Conservation (phyloP, 1,140 invertebrate species). For the Rhopalosiphum maidis region DNA sequence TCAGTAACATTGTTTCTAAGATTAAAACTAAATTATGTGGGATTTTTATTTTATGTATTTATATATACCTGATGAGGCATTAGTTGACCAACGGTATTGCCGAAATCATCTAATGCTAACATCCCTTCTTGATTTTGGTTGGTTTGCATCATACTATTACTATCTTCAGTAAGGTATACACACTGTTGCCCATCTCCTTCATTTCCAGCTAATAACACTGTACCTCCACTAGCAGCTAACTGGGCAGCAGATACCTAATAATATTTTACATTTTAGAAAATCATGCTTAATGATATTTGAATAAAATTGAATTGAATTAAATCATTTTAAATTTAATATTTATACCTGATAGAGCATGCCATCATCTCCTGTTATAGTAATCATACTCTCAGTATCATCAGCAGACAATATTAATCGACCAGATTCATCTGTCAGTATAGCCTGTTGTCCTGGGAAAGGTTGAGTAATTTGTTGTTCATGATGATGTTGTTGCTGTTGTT, state of each 20-base stretch:
- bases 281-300: too few relatives aligned
- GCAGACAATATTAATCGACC: slow-evolving; percentile 54
- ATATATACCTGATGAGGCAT: slow-evolving; percentile 64
- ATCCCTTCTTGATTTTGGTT: slow-evolving; percentile 63
- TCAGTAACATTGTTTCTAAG: background rate
- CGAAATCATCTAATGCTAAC: slow-evolving; percentile 68
- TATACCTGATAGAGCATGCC: slow-evolving; percentile 69
- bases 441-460: slow-evolving; percentile 20
- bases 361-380: slow-evolving; percentile 67
- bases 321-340: background rate
- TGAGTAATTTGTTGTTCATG: slow-evolving; percentile 26
- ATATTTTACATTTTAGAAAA: background rate
- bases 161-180: slow-evolving; percentile 71
- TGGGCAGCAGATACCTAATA: slow-evolving; percentile 66
- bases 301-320: background rate
- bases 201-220: slow-evolving; percentile 67
- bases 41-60: background rate
- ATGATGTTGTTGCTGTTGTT: background rate
- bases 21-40: background rate
- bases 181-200: slow-evolving; percentile 71
- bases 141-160: slow-evolving; percentile 56
- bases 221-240: slow-evolving; percentile 66
- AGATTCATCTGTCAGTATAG: slow-evolving; percentile 42
- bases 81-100: slow-evolving; percentile 67
- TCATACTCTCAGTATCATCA: slow-evolving; percentile 60